A percentile compares a stretch with the other conserved stretches of the same genome.
phyloP scores from a whole-genome alignment of 2,888 invertebrate genomes.

The Phlogophora meticulosa region DNA sequence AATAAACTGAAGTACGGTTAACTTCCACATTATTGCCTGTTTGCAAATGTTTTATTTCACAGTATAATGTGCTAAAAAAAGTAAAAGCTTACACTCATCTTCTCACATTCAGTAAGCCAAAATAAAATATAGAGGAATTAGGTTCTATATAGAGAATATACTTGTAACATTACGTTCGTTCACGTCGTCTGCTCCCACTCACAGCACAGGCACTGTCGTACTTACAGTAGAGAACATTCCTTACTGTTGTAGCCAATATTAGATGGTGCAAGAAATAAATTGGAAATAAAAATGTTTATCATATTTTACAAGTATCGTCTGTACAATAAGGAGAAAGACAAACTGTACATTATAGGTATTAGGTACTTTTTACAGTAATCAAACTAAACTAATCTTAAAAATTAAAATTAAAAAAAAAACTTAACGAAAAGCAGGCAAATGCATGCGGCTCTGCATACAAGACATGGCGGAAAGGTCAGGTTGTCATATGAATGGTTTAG shows the following conservation, averaged over 20 bases:
- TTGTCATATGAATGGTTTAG: slow-evolving; percentile 92
- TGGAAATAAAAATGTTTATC: slow-evolving; percentile 92
- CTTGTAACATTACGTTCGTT: slow-evolving; percentile 78
- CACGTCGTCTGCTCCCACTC: slow-evolving; percentile 82
- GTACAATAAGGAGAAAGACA: slow-evolving; percentile 89
- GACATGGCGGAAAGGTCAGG: slow-evolving; percentile 93
- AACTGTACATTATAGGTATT: slow-evolving; percentile 88
- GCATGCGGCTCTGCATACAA: slow-evolving; percentile 92
- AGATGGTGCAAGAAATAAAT: slow-evolving; percentile 93
- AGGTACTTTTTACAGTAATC: slow-evolving; percentile 89
- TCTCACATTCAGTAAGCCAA: slow-evolving; percentile 87
- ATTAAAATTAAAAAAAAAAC: slow-evolving; percentile 90
- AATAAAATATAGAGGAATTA: slow-evolving; percentile 84
- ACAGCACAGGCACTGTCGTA: slow-evolving; percentile 81
- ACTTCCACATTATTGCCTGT: slow-evolving; percentile 79
- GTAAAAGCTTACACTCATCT: slow-evolving; percentile 80
- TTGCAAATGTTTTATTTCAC: slow-evolving; percentile 72
- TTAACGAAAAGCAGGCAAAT: slow-evolving; percentile 94
- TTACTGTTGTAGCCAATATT: slow-evolving; percentile 91
- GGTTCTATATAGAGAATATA: slow-evolving; percentile 70
- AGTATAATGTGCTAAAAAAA: slow-evolving; percentile 68
- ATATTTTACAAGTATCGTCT: slow-evolving; percentile 90
- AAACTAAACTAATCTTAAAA: slow-evolving; percentile 90
- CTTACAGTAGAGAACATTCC: slow-evolving; percentile 93
- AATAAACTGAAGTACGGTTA: slow-evolving; percentile 81